Percentiles rank a stretch among this genome's conserved stretches.
phyloP scores from a whole-genome alignment of 2,797 vertebrate species.

The Parotocinclus haroldoi region DNA sequence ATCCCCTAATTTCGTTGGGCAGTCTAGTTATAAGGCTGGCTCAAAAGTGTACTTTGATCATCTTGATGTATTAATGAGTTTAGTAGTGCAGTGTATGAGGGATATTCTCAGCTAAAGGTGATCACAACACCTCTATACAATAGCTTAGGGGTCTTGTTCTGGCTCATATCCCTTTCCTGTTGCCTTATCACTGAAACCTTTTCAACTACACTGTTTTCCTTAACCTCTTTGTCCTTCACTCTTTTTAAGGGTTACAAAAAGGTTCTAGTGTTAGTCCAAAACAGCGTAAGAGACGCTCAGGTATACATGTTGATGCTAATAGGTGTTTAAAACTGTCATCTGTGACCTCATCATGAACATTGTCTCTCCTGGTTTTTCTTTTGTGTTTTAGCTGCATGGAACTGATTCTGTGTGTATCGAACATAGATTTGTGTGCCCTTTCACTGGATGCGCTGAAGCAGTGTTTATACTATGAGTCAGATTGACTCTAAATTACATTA shows the following conservation, averaged over 20 bases:
- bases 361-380: conserved; percentile 53
- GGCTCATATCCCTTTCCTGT: conserved; percentile 7
- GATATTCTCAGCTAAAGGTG: not conserved
- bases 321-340: conserved; percentile 40
- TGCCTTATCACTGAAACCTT: conserved; percentile 6
- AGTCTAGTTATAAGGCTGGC: no score
- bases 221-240: conserved; percentile 73
- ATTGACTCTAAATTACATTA: not conserved
- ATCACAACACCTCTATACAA: no score
- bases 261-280: conserved; percentile 81
- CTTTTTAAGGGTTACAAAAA: conserved; percentile 79
- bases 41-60: no score
- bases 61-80: no score
- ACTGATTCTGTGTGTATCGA: conserved; percentile 51
- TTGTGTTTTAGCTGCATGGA: conserved; percentile 67
- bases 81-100: no score
- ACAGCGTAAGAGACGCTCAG: conserved; percentile 82
- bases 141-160: not conserved
- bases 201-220: conserved; percentile 55
- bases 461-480: conserved; percentile 1
- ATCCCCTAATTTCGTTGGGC: no score
- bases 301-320: conserved; percentile 60
- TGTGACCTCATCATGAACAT: conserved; percentile 56
- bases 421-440: conserved; percentile 70
- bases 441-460: conserved; percentile 54